phyloP scores from a whole-genome alignment of 2,113 vertebrate species.

The Phyllostomus hastatus region DNA sequence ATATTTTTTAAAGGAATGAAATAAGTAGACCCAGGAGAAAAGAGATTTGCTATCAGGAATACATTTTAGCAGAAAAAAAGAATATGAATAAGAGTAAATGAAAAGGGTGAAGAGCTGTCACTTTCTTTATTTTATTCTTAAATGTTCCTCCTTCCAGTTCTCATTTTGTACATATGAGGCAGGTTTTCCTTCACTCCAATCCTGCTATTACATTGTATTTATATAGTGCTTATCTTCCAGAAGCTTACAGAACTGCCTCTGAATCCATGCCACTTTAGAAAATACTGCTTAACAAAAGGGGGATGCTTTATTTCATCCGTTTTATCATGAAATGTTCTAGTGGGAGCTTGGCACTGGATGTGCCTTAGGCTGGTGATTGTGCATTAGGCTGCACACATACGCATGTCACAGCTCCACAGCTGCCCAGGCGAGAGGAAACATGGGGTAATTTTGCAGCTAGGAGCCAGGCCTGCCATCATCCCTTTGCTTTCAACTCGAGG shows the following conservation, averaged over 20 bases:
- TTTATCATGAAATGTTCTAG: conserved; percentile 16
- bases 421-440: not conserved
- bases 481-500: not conserved
- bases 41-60: not conserved
- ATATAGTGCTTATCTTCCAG: conserved; percentile 6
- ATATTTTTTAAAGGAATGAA: conserved; percentile 30
- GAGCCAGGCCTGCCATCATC: not conserved
- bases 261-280: conserved; percentile 24
- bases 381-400: not conserved
- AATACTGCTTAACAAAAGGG: conserved; percentile 32
- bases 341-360: not conserved
- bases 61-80: not conserved
- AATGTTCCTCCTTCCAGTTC: not conserved
- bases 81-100: not conserved
- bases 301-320: not conserved
- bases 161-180: not conserved
- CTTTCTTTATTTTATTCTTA: conserved; percentile 11
- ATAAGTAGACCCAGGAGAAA: conserved; percentile 11
- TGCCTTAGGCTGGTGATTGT: not conserved
- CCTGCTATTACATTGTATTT: conserved; percentile 36
- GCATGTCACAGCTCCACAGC: not conserved
- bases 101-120: not conserved
- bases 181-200: not conserved
- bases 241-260: not conserved
- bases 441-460: not conserved